phyloP scores from a whole-genome alignment of 2,797 vertebrate genomes.

The Eupleurogrammus muticus region DNA sequence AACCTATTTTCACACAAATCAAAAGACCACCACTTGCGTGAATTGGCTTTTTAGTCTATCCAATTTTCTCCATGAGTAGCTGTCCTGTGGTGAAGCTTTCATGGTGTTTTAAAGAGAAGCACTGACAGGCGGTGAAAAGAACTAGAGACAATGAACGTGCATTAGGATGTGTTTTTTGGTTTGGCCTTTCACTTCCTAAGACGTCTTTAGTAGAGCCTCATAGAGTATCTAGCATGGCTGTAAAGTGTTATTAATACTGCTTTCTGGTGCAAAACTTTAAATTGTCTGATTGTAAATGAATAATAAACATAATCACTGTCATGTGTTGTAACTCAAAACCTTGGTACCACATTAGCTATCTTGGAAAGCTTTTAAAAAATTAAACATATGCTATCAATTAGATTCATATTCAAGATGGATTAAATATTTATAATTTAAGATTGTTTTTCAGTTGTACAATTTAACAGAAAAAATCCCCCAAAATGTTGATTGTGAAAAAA shows the following conservation, averaged over 20 bases:
- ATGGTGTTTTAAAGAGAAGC: slow-evolving; percentile 8
- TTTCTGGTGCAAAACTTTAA: not conserved
- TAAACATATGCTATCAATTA: too few relatives aligned
- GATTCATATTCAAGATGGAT: too few relatives aligned
- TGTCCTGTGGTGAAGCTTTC: slow-evolving; percentile 24
- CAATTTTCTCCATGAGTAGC: slow-evolving; percentile 30
- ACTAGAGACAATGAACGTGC: slow-evolving; percentile 5
- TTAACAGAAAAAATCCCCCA: too few relatives aligned
- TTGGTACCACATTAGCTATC: too few relatives aligned
- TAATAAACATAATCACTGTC: not conserved
- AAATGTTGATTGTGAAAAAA: too few relatives aligned
- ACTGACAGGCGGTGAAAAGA: not conserved
- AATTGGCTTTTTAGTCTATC: slow-evolving; percentile 7
- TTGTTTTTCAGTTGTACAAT: too few relatives aligned
- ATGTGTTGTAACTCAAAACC: too few relatives aligned
- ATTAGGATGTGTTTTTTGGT: slow-evolving; percentile 8
- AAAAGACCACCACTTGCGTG: slow-evolving; percentile 11
- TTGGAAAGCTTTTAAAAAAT: too few relatives aligned
- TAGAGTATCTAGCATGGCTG: too few relatives aligned
- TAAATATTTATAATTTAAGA: too few relatives aligned
- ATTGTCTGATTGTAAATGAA: not conserved
- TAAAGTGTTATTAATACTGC: not conserved
- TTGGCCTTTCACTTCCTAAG: slow-evolving; percentile 15
- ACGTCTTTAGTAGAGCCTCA: not conserved
- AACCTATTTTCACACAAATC: slow-evolving; percentile 1